Evolutionary conservation across 2,888 invertebrate genomes (phyloP), one percentile per base, ranked within the genome.

Genomic region (Diarsia rubi): DNA sequence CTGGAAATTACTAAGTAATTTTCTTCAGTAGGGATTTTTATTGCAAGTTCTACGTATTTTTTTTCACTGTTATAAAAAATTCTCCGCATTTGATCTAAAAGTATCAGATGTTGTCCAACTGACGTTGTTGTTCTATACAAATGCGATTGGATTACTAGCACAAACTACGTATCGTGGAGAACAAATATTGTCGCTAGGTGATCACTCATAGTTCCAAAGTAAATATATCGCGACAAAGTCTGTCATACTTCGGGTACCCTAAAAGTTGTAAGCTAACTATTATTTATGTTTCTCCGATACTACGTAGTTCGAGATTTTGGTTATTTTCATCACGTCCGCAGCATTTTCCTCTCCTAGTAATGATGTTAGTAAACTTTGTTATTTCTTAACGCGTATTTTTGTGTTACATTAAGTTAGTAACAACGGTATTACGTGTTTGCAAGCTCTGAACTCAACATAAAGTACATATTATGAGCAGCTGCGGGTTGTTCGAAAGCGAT

Each of bases 311-410:
- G 0, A 49, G 45, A 14, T 45, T 74, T 31, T 67, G 6, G 3
- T 14, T 64, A 78, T 81, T 81, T 68, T 52, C 12, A 16, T 67
- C 81, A 81, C 81, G 81, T 81, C 27, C 66, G 42, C 31, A 54
- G 14, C 9, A 44, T 49, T 63, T 63, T 19, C 3, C 12, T 49
- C 44, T 57, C 47, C 3, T 37, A 49, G 49, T 63, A 62, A 24
- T 67, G 44, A 44, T 74, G 19, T 27, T 21, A 12, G 11, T 16
- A 42, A 21, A 52, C 21, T 60, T n/a, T 54, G 45, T 54, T 79
- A 47, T 62, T 24, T 54, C 14, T 27, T 24, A 19, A 16, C 6
- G 0, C 3, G 31, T 24, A 44, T 59, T 45, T 63, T 44, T 14
- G 3, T 14, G n/a, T 5, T 21, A 27, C 0, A 42, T 45, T 78